Base-by-base conservation (phyloP, 2,888 invertebrate species). In the Teinopalpus imperialis region DNA sequence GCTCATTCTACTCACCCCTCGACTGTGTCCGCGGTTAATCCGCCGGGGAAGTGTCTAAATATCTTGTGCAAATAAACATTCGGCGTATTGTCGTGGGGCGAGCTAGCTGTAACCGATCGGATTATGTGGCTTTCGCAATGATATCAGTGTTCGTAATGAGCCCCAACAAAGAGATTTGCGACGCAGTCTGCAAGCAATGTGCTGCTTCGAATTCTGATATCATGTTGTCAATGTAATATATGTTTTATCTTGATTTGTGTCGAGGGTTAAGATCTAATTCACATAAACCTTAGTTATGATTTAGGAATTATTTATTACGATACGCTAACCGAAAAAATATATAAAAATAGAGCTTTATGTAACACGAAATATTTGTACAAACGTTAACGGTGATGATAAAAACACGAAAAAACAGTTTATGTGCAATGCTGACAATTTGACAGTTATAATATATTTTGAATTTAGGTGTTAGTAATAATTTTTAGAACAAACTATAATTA, bases 31-130 rank as follows among this genome's bases (percentile, higher is more conserved):
- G 66, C 71, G 73, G 70, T 77, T 85, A 82, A 88, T 85, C 85
- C 79, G 79, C 61, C 76, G 73, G 86, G 86, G 83, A 86, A 83
- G 86, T 83, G 83, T 78, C 83, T 86, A 86, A 87, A 87, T 85
- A 86, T 83, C 85, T 88, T 88, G 87, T 85, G 81, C 86, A 88
- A 88, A 88, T 83, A 88, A 87, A 88, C 85, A 86, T 83, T 80
- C 61, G 66, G 79, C 72, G 72, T 69, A 81, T 85, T 83, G 82
- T 80, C 69, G 68, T 63, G 80, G 80, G 78, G 74, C 66, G 74
- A 75, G 65, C 68, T 59, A 62, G 68, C 78, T 72, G 72, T 72
- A 70, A 64, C 78, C 63, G 81, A 86, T 83, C 81, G 81, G 83
- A 83, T 86, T 85, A 85, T 70, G 71, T 59, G 74, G 74, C 71